phyloP scores from a whole-genome alignment of 2,797 vertebrate species.

The Chaetophractus vellerosus region DNA sequence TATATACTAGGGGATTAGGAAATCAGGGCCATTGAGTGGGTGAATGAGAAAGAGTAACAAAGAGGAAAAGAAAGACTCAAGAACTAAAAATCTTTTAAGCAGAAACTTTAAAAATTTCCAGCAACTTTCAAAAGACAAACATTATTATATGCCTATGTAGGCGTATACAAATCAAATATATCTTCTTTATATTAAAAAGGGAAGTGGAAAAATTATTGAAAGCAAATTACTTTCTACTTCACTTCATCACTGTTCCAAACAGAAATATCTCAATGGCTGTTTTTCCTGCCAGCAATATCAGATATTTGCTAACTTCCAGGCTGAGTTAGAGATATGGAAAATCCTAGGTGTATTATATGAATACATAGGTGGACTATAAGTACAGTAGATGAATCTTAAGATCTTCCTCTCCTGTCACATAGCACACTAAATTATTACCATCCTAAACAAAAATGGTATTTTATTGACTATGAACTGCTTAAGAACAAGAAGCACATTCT shows the following conservation, averaged over 20 bases:
- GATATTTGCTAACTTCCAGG: background rate
- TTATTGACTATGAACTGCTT: constrained; percentile 21
- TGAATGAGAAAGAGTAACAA: constrained; percentile 31
- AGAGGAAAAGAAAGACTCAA: background rate
- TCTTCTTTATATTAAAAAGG: background rate
- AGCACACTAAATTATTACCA: background rate
- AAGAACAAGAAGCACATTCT: constrained; percentile 22
- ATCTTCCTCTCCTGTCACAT: background rate
- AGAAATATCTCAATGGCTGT: background rate
- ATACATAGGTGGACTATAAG: background rate
- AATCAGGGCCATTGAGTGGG: background rate
- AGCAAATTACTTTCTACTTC: constrained; percentile 31
- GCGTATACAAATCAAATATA: constrained; percentile 9
- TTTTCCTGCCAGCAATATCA: background rate
- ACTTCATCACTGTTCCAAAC: background rate
- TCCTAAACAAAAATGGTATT: background rate
- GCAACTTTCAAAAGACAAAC: constrained; percentile 42
- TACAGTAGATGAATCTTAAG: background rate
- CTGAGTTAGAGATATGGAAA: background rate
- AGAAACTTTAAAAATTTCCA: constrained; percentile 33
- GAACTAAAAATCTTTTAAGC: constrained; percentile 19
- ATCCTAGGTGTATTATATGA: background rate
- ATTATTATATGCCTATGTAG: background rate
- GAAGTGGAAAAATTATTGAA: constrained; percentile 49
- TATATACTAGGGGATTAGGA: background rate